phyloP scores from a whole-genome alignment of 2,888 invertebrate genomes.

The Machimus rusticus region DNA sequence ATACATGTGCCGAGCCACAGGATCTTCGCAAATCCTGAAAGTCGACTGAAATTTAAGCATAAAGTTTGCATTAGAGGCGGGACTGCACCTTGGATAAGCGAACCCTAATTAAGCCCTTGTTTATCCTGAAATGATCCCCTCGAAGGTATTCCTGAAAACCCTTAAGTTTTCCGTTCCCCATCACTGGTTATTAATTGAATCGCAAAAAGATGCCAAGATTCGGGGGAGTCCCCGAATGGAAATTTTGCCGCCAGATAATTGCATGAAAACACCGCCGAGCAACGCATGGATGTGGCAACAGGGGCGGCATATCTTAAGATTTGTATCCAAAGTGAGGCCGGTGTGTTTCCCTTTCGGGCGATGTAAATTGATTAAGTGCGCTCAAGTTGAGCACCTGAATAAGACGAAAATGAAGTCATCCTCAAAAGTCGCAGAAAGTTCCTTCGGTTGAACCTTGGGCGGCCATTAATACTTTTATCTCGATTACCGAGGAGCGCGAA shows the following conservation, averaged over 20 bases:
- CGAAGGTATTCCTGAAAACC: conserved; percentile 9
- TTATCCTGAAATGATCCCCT: neutral
- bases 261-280: neutral
- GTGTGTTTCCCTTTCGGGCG: neutral
- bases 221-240: neutral
- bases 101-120: conserved; percentile 9
- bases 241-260: neutral
- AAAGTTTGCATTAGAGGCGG: neutral
- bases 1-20: neutral
- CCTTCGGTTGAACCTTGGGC: neutral
- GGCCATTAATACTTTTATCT: neutral
- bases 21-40: neutral
- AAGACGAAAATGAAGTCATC: conserved; percentile 14
- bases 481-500: neutral
- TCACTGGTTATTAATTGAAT: conserved; percentile 21
- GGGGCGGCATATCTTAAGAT: neutral
- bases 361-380: conserved; percentile 10
- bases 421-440: conserved; percentile 22
- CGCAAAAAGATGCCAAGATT: neutral
- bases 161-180: neutral
- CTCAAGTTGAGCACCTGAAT: neutral
- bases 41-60: neutral
- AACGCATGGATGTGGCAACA: neutral
- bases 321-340: neutral
- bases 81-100: neutral